Evolutionary conservation across 2,888 invertebrate genomes (phyloP).

Genomic region (Biston betularia): DNA sequence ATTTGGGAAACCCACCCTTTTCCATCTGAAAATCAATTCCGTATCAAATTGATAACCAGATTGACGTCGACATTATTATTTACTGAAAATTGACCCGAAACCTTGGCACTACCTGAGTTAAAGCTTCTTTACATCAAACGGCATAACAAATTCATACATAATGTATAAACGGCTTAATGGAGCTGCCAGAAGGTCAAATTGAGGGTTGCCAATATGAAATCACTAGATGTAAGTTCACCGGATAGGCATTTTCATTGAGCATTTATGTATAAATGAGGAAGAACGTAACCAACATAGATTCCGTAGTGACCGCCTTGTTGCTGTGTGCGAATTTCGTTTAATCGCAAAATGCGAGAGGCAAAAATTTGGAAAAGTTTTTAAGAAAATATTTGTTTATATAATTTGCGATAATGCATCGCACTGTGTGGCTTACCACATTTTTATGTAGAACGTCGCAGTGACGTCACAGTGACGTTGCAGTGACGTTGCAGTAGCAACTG

Average conservation of each 20-base stretch:
- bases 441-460: too few species aligned
- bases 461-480: too few species aligned
- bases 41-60: conserved; percentile 33
- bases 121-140: conserved; percentile 86
- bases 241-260: too few species aligned
- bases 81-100: conserved; percentile 67
- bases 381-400: neutral
- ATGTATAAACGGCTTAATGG: conserved; percentile 86
- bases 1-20: conserved; percentile 4
- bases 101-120: conserved; percentile 80
- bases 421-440: too few species aligned
- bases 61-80: conserved; percentile 40
- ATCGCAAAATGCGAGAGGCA: too few species aligned
- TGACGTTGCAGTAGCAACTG: too few species aligned
- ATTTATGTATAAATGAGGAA: too few species aligned
- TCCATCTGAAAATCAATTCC: conserved; percentile 19
- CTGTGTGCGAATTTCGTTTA: neutral
- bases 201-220: conserved; percentile 44
- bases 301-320: neutral
- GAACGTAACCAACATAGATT: neutral
- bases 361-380: too few species aligned
- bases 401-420: too few species aligned
- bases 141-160: conserved; percentile 86
- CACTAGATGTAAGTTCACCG: neutral
- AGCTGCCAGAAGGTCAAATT: conserved; percentile 83